Evolutionary conservation across 2,888 invertebrate genomes (phyloP), one percentile per base, ranked within the genome.

Genomic region (Lymantria monacha): DNA sequence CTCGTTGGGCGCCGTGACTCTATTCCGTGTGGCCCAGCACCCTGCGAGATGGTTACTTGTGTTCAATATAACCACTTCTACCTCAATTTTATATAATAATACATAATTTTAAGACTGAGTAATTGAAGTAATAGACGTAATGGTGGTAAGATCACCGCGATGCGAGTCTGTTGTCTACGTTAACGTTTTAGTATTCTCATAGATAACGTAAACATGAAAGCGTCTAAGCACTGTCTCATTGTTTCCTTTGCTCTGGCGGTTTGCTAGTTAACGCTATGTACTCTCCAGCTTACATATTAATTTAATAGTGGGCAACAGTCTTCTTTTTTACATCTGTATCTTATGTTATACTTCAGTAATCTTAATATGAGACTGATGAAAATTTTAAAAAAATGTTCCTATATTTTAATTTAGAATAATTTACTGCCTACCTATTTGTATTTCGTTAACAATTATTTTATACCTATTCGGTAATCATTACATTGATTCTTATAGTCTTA

Each of bases 341-440:
- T 85, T 87, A 82, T 75, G 83, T 87, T 86, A 84, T 74, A 79
- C 79, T 83, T 82, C 84, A 85, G 83, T 85, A 83, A 84, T 83
- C 87, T 81, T 87, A 49, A 48, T 41, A 87, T 14, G 15, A 89
- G 90, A 90, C 90, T 90, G 90, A 41, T 14, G 9, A 91, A 81
- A 83, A 81, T 86, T 84, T 71, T n/a, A n/a, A 60, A 69, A 73
- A 83, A 84, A 87, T 87, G 91, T 91, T 91, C 91, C 91, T 91
- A 90, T 89, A 87, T 87, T 90, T 85, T 87, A 85, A 83, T 90
- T 91, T 90, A 89, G 87, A 85, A 82, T 90, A 87, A 85, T 88
- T 88, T 87, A 86, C 83, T 84, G 81, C 85, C 83, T 83, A 82
- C 83, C 78, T 46, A 77, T 22, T n/a, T 84, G 77, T 84, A 82